Percentiles rank a stretch among this genome's conserved stretches.
phyloP scores from a whole-genome alignment of 2,797 vertebrate species.

The Antennarius maculatus region DNA sequence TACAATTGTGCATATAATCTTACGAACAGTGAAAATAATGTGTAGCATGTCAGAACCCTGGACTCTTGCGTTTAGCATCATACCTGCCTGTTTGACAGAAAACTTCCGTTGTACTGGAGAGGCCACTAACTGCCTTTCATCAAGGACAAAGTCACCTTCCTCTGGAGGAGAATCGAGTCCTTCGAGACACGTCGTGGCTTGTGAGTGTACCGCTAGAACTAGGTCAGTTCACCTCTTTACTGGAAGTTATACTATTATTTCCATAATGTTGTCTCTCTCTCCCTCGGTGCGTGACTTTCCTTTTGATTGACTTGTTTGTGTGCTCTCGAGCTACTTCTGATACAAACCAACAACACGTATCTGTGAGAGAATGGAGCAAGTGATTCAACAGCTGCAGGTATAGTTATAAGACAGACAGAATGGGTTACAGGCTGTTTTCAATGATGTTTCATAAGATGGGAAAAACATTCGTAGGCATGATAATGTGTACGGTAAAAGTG shows the following conservation, averaged over 20 bases:
- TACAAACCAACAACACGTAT: constrained; percentile 23
- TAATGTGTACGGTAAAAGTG: background rate
- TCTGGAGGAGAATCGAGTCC: constrained; percentile 65
- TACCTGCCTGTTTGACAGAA: constrained; percentile 25
- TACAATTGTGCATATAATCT: background rate
- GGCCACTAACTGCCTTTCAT: constrained; percentile 64
- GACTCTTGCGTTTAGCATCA: constrained; percentile 7
- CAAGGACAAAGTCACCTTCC: constrained; percentile 76
- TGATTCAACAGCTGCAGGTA: constrained; percentile 20
- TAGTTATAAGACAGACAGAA: constrained; percentile 1
- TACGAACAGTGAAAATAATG: background rate
- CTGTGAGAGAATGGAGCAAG: constrained; percentile 4
- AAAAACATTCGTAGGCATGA: background rate
- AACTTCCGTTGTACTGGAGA: constrained; percentile 37
- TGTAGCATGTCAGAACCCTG: background rate
- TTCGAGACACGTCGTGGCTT: constrained; percentile 56
- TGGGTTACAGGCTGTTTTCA: background rate
- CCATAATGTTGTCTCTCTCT: constrained; percentile 55
- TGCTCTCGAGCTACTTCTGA: constrained; percentile 36
- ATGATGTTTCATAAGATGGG: constrained; percentile 1
- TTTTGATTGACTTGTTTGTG: constrained; percentile 63
- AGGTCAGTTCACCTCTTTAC: constrained; percentile 74
- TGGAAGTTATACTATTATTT: constrained; percentile 69
- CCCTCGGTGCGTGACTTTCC: constrained; percentile 60
- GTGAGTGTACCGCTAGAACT: constrained; percentile 65